Conservation (phyloP, 2,797 vertebrate species). For the Huso huso region DNA sequence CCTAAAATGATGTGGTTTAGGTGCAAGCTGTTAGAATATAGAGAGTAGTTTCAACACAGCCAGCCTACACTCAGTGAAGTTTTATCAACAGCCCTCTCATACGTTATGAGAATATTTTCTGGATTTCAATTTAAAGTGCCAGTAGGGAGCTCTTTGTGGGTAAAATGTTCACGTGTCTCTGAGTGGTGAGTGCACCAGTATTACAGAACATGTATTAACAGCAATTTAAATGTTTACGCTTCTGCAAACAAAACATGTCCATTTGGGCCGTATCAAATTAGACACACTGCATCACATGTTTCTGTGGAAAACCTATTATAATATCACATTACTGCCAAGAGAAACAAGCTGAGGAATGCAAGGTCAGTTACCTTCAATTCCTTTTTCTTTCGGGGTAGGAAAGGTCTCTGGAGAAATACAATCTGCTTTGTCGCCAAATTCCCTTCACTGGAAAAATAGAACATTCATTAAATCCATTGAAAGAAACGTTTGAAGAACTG, state of each 20-base stretch:
- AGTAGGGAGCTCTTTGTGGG: constrained; percentile 13
- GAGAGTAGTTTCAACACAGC: constrained; percentile 12
- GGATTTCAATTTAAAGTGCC: constrained; percentile 30
- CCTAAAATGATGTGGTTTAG: not conserved
- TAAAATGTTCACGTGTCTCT: constrained; percentile 12
- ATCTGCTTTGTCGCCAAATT: constrained; percentile 93
- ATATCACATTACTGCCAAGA: constrained; percentile 24
- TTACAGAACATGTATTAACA: constrained; percentile 17
- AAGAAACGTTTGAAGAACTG: too few relatives aligned
- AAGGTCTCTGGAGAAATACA: constrained; percentile 92
- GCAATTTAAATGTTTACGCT: constrained; percentile 18
- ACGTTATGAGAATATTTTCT: constrained; percentile 31
- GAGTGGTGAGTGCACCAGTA: constrained; percentile 17
- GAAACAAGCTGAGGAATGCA: constrained; percentile 27
- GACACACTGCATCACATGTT: not conserved
- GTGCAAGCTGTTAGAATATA: not conserved
- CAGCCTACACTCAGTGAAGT: constrained; percentile 13
- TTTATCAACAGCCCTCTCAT: constrained; percentile 24
- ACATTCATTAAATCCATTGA: constrained; percentile 6
- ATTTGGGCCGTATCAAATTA: not conserved
- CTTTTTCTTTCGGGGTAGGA: constrained; percentile 85
- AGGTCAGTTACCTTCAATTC: constrained; percentile 78
- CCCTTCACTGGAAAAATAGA: constrained; percentile 74
- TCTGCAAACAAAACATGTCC: constrained; percentile 30
- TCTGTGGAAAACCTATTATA: constrained; percentile 25